Percentiles rank a stretch among this genome's conserved stretches.
phyloP scores from a whole-genome alignment of 2,888 invertebrate species.

The Eretmocerus hayati region DNA sequence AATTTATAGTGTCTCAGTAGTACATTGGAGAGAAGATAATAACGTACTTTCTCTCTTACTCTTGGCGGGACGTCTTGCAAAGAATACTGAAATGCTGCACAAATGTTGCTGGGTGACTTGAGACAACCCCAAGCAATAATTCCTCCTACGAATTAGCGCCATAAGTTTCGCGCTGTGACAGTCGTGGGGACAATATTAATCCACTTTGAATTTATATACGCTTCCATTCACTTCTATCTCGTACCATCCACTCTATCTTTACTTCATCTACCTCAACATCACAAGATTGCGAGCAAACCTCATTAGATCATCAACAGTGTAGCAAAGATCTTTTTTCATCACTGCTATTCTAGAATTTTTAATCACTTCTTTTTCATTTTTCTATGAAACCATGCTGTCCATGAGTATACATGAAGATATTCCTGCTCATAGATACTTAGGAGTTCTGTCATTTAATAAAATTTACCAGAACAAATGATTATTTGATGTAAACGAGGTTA shows the following conservation, averaged over 20 bases:
- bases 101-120: slow-evolving; percentile 30
- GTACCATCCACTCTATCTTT: neutral
- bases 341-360: no score
- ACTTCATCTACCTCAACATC: no score
- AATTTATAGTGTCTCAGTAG: neutral
- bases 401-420: no score
- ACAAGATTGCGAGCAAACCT: no score
- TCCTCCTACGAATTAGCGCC: slow-evolving; percentile 45
- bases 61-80: neutral
- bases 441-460: no score
- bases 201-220: slow-evolving; percentile 36
- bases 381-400: no score
- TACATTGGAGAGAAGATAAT: neutral
- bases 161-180: slow-evolving; percentile 43
- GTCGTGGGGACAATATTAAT: slow-evolving; percentile 45
- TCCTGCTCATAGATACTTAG: no score
- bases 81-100: slow-evolving; percentile 11
- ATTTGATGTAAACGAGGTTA: no score
- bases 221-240: slow-evolving; percentile 9
- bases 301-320: no score
- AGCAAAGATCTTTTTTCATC: no score
- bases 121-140: slow-evolving; percentile 43
- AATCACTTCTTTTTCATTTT: no score
- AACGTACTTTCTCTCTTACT: neutral
- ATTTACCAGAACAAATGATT: no score